Conservation (phyloP, 2,888 invertebrate species). For the Metallyticus violacea region DNA sequence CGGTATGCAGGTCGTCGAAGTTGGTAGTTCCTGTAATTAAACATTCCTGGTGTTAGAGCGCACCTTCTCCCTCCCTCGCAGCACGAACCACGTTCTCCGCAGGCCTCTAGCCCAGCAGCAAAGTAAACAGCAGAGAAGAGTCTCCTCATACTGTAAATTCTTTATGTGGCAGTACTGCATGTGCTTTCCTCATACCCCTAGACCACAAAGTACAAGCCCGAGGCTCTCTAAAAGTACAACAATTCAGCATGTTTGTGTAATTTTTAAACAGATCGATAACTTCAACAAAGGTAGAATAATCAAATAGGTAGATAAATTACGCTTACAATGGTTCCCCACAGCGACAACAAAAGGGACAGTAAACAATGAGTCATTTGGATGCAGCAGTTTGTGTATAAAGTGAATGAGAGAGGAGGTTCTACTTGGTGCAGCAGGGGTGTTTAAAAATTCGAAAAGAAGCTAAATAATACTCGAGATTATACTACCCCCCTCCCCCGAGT, state of each 20-base stretch:
- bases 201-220: neutral
- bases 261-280: neutral
- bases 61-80: neutral
- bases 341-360: neutral
- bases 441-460: neutral
- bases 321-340: too few relatives aligned
- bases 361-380: neutral
- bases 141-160: neutral
- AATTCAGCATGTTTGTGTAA: neutral
- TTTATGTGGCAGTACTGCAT: neutral
- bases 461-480: too few relatives aligned
- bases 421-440: neutral
- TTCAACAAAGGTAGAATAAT: neutral
- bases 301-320: neutral
- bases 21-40: neutral
- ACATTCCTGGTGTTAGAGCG: neutral
- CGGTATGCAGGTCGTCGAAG: neutral
- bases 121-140: neutral
- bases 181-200: neutral
- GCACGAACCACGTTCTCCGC: too few relatives aligned
- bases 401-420: neutral
- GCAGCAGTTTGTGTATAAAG: neutral
- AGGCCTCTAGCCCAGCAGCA: neutral
- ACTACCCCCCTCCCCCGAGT: too few relatives aligned
- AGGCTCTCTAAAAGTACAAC: neutral